A percentile compares a stretch with the other conserved stretches of the same genome.
Evolutionary conservation across 53 echinoderm and acorn worm species (phyloP).

Genomic region (Mesocentrotus franciscanus): DNA sequence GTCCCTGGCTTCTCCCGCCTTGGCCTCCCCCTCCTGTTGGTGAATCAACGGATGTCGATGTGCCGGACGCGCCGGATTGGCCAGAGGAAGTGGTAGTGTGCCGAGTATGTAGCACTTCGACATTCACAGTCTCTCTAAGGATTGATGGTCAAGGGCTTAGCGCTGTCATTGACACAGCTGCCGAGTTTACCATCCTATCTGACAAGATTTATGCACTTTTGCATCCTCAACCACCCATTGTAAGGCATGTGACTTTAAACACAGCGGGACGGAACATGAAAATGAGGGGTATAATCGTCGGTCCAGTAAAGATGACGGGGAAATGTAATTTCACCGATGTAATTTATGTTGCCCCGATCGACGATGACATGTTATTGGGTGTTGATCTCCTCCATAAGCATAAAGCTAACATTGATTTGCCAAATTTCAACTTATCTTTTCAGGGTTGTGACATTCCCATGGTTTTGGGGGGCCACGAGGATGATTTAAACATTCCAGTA

Average conservation of each 20-base stretch:
- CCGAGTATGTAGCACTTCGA: no score
- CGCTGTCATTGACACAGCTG: background rate
- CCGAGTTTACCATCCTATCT: background rate
- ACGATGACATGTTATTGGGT: background rate
- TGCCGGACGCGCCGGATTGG: no score
- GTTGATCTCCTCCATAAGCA: background rate
- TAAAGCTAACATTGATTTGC: background rate
- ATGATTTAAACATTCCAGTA: background rate
- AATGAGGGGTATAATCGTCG: conserved; percentile 41
- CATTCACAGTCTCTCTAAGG: no score
- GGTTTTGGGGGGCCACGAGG: background rate
- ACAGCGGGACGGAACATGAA: conserved; percentile 69
- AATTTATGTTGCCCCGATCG: background rate
- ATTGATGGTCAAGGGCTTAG: background rate
- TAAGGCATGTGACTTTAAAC: no score
- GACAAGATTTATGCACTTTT: no score
- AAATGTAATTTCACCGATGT: background rate
- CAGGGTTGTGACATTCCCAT: background rate
- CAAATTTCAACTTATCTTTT: background rate
- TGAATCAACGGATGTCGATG: no score
- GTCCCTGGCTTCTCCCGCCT: no score
- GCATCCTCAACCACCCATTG: conserved; percentile 61
- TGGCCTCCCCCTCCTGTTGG: no score
- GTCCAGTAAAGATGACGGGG: background rate
- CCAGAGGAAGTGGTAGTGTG: no score